These are phyloP conservation scores for Rhinoraja longicauda DNA, from an alignment of 2,797 vertebrate genomes.

Conservation along the genomic window DNA sequence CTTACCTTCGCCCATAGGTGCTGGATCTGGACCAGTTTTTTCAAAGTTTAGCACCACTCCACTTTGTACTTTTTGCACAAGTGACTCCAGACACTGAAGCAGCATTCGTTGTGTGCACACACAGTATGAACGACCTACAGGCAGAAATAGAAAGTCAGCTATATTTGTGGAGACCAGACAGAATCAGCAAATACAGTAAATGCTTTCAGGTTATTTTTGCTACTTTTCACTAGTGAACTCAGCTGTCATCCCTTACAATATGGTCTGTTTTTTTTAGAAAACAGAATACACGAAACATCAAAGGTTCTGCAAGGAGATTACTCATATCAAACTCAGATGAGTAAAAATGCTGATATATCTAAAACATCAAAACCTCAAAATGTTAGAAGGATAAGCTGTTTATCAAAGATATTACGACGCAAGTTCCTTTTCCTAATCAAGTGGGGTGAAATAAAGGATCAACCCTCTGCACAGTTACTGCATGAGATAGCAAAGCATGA, in stretches of 20 bases:
- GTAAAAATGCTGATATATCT: background rate
- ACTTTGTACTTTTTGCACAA: constrained; percentile 95
- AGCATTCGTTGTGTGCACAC: constrained; percentile 91
- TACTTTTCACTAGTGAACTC: background rate
- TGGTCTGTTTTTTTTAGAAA: background rate
- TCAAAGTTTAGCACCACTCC: constrained; percentile 96
- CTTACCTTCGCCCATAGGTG: constrained; percentile 74
- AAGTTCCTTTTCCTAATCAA: background rate
- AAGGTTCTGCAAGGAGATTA: background rate
- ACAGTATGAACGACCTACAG: constrained; percentile 84
- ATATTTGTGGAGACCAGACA: background rate
- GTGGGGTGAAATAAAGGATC: background rate
- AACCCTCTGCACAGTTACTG: background rate
- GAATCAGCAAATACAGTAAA: background rate
- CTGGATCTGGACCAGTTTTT: constrained; percentile 87
- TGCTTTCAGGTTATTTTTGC: constrained; percentile 12
- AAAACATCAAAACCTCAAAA: background rate
- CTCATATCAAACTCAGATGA: background rate
- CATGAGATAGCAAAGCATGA: background rate
- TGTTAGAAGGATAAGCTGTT: background rate
- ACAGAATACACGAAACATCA: background rate
- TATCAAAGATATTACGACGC: background rate
- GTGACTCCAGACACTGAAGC: constrained; percentile 91
- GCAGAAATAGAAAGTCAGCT: constrained; percentile 42
- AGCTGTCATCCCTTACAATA: background rate